Evolutionary conservation across 2,888 invertebrate genomes (phyloP), one percentile per base, ranked within the genome.

Genomic region (Cylindroiulus punctatus): DNA sequence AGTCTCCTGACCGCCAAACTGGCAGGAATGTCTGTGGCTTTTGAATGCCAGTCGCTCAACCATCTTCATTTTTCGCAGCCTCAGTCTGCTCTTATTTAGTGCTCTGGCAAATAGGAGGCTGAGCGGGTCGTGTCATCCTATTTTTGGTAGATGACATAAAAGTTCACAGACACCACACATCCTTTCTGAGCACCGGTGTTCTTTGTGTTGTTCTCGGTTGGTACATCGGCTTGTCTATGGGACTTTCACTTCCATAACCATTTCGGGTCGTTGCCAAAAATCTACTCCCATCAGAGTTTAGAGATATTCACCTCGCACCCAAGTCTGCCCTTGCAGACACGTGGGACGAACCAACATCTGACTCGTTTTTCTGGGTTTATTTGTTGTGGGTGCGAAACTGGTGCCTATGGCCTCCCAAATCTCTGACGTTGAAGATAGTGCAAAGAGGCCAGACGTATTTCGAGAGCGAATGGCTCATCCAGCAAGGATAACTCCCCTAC

Each of bases 151-250:
- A 76, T 76, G 76, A 76, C 76, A 76, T 76, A 76, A 76, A 76
- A 76, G 76, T 76, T 76, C 76, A 76, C 76, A 76, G 76, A 76
- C 76, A 30, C 76, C 76, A 76, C 76, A 76, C 76, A 76, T 76
- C 76, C 76, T 76, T 76, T 76, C 76, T 30, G 26, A 76, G 76
- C 76, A 76, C 76, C 76, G 76, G 76, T 76, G 76, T 76, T 76
- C 76, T 76, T 30, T 17, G 30, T 76, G 30, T 76, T 76, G 8
- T 76, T 76, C 30, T 2, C 17, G 22, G 65, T 65, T 65, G 65
- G 26, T 26, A 65, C 65, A n/a, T 22, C 12, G 65, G 26, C 65
- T 65, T 65, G 65, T 65, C 65, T 65, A 22, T 7, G 65, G 26
- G 65, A 65, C 26, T 65, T 65, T 0, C 65, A 65, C 30, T 76